A percentile compares a stretch with the other conserved stretches of the same genome.
These are phyloP conservation scores for Elysia crispata DNA, from an alignment of 2,888 invertebrate species.

Conservation along the genomic window DNA sequence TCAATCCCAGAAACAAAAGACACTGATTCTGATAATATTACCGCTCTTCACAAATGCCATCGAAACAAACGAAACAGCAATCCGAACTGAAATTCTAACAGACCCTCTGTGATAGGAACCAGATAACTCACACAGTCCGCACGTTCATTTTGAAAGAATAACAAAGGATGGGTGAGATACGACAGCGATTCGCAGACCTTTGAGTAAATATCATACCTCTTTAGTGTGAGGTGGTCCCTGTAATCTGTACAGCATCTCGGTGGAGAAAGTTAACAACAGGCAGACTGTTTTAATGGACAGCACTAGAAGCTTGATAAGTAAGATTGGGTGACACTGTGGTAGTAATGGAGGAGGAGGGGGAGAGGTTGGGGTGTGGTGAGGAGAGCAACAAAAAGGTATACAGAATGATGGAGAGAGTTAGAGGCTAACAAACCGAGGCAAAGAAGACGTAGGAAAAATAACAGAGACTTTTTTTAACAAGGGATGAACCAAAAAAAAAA, in stretches of 20 bases:
- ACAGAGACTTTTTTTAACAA: no score
- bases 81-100: conserved; percentile 42
- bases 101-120: conserved; percentile 14
- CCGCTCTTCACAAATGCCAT: background rate
- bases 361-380: conserved; percentile 3
- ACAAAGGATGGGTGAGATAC: conserved; percentile 37
- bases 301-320: background rate
- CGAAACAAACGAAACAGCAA: conserved; percentile 14
- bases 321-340: background rate
- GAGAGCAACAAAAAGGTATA: no score
- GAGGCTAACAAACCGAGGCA: no score
- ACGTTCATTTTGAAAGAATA: conserved; percentile 25
- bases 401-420: background rate
- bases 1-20: background rate
- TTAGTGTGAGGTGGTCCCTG: conserved; percentile 7
- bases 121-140: conserved; percentile 30
- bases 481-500: no score
- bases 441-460: no score
- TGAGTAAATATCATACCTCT: background rate
- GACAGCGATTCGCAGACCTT: conserved; percentile 2
- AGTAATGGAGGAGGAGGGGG: background rate
- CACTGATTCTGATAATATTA: background rate
- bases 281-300: no score
- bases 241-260: background rate
- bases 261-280: background rate